Base-by-base conservation (phyloP, 2,797 vertebrate species). In the Arnoldichthys spilopterus region DNA sequence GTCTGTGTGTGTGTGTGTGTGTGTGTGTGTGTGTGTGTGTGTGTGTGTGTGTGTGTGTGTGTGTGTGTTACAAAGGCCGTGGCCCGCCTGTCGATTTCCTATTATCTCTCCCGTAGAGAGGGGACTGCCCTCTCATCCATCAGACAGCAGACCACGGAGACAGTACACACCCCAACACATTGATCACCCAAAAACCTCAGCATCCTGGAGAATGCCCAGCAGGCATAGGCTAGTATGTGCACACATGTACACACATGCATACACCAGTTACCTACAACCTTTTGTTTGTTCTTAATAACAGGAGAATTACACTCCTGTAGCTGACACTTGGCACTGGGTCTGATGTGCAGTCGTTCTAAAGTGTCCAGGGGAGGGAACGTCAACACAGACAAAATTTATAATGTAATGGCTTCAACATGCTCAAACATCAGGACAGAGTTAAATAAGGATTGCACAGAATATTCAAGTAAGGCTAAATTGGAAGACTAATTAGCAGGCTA, bases 71-170 rank as follows among this genome's bases (percentile, higher is more conserved):
- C n/a, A 61, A 89, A 86, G 90, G 90, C 85, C 88, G 45, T 86
- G 90, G 91, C 90, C 87, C 83, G 91, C 90, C 90, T 94, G 93
- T 94, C 93, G 93, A 94, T 94, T 95, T 94, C 91, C 93, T 91
- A 95, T 95, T 94, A 95, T 94, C 92, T 93, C 89, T 92, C 90
- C 89, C 87, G 86, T 90, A 90, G 91, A 90, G 92, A 76, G 88
- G 91, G 89, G 91, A 89, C 85, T 87, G 92, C 88, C 91, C 89
- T 87, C 88, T 88, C 93, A 94, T 94, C 91, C 86, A 94, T 94
- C 93, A 94, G 85, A 85, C 70, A 82, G 82, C 86, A 88, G 90
- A 89, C 90, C 90, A 89, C 74, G 67, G 84, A 88, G 80, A 86
- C 86, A 88, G 79, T 88, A 45, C 86, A 87, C 87, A 88, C 83